phyloP scores from a whole-genome alignment of 2,888 invertebrate species.

The Tromatobia lineatoria region DNA sequence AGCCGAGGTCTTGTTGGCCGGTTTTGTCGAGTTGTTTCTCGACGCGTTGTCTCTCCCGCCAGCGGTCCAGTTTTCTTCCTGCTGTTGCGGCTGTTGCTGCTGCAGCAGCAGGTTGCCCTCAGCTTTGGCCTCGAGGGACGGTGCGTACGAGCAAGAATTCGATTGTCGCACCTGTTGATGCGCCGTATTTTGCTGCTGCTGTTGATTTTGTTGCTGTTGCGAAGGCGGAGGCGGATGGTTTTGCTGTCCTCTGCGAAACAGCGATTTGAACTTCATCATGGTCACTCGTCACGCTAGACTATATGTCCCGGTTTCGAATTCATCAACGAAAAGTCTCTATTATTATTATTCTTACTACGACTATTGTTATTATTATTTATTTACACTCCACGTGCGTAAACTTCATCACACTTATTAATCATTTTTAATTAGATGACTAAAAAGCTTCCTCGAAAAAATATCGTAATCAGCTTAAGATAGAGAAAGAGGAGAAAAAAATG shows the following conservation, averaged over 20 bases:
- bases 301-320: constrained; percentile 66
- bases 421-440: neutral
- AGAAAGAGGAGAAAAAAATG: too few species aligned
- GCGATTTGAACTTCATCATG: constrained; percentile 97
- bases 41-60: constrained; percentile 86
- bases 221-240: constrained; percentile 79
- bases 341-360: constrained; percentile 20
- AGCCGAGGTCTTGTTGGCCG: constrained; percentile 64
- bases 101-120: constrained; percentile 60
- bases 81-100: constrained; percentile 51
- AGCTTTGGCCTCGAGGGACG: constrained; percentile 70
- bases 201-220: constrained; percentile 82
- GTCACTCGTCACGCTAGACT: constrained; percentile 84
- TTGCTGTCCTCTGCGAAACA: constrained; percentile 94
- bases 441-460: constrained; percentile 5
- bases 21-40: constrained; percentile 63
- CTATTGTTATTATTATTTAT: constrained; percentile 12
- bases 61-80: constrained; percentile 71
- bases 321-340: constrained; percentile 35
- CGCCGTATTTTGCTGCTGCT: constrained; percentile 79
- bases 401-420: neutral
- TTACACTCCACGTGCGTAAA: constrained; percentile 5
- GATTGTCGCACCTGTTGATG: constrained; percentile 74
- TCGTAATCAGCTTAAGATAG: too few species aligned
- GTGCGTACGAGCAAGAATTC: constrained; percentile 66